These are phyloP conservation scores for Amblyjoppa fuscipennis DNA, from an alignment of 2,888 invertebrate species.

Conservation along the genomic window DNA sequence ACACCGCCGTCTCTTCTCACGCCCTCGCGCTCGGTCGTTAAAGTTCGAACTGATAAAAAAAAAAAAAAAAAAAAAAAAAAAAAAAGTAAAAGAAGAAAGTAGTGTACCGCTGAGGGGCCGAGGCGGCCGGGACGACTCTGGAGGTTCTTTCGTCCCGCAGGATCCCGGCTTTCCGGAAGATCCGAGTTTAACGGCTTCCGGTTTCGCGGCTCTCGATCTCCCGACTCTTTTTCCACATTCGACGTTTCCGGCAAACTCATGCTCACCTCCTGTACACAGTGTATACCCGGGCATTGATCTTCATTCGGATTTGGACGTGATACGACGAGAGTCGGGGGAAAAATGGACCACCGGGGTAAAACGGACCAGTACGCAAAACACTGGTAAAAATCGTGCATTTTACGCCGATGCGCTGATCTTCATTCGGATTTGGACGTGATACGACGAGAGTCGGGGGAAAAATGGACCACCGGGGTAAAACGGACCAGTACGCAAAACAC, in stretches of 20 bases:
- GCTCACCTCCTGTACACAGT: background rate
- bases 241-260: slow-evolving; percentile 14
- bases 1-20: slow-evolving; percentile 23
- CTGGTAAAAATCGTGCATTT: too few species aligned
- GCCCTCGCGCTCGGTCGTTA: slow-evolving; percentile 25
- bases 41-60: slow-evolving; percentile 28
- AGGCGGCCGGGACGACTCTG: slow-evolving; percentile 15
- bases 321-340: background rate
- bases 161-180: slow-evolving; percentile 26
- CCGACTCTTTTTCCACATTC: slow-evolving; percentile 24
- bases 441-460: background rate
- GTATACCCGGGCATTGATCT: slow-evolving; percentile 1
- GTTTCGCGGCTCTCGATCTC: slow-evolving; percentile 50
- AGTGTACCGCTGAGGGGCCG: too few species aligned
- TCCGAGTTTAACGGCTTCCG: slow-evolving; percentile 46
- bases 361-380: too few species aligned
- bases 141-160: slow-evolving; percentile 13
- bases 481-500: too few species aligned
- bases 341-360: too few species aligned
- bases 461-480: too few species aligned
- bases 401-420: background rate
- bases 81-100: background rate
- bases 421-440: background rate
- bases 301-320: slow-evolving; percentile 4
- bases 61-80: background rate